Percentiles rank a stretch among this genome's conserved stretches.
These are phyloP conservation scores for Ptyas mucosa DNA, from an alignment of 2,113 vertebrate genomes.

Conservation along the genomic window DNA sequence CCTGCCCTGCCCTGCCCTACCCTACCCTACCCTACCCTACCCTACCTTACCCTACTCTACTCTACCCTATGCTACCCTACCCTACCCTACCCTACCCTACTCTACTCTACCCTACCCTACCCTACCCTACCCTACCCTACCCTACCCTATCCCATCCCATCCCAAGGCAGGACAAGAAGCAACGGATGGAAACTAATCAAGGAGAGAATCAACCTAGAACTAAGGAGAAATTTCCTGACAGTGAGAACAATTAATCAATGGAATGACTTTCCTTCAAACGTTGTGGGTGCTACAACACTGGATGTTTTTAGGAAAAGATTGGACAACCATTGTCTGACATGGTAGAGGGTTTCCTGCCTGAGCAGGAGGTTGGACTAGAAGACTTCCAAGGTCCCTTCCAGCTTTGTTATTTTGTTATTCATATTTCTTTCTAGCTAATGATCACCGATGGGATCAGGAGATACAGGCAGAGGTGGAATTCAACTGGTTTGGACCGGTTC, in stretches of 20 bases:
- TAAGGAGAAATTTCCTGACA: background rate
- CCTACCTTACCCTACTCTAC: too few relatives aligned
- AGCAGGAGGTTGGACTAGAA: background rate
- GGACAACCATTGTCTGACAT: background rate
- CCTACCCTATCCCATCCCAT: too few relatives aligned
- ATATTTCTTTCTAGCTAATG: background rate
- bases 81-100: rapidly evolving
- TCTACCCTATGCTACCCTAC: rapidly evolving
- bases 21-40: too few relatives aligned
- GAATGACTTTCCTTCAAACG: background rate
- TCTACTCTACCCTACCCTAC: rapidly evolving
- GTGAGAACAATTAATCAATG: background rate
- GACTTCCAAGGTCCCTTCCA: background rate
- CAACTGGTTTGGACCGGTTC: too few relatives aligned
- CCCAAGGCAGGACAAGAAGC: too few relatives aligned
- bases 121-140: too few relatives aligned
- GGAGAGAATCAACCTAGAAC: background rate
- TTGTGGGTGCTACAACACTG: background rate
- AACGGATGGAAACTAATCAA: background rate
- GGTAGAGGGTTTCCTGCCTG: too few relatives aligned
- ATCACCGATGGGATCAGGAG: background rate
- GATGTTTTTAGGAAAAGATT: rapidly evolving
- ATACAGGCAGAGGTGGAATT: background rate
- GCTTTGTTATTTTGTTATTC: background rate
- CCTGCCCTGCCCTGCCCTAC: too few relatives aligned